These are phyloP conservation scores for Sylvicola cinctus DNA, from an alignment of 2,888 invertebrate species.

Conservation along the genomic window DNA sequence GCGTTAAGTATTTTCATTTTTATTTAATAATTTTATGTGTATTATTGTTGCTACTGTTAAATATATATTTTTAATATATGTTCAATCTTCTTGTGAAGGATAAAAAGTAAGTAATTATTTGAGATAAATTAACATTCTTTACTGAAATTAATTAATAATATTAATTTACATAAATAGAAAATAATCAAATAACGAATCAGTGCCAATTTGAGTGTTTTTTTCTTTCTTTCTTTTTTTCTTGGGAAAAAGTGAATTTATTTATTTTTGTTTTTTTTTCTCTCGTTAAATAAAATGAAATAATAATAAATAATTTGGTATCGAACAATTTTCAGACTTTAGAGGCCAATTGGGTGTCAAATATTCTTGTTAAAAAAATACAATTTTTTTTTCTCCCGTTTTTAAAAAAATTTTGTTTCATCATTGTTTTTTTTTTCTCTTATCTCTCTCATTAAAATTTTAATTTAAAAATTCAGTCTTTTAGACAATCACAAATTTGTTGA, in stretches of 20 bases:
- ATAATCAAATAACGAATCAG: conserved; percentile 1
- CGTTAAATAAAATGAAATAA: conserved; percentile 7
- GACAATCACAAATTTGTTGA: conserved; percentile 16
- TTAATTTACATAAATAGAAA: neutral
- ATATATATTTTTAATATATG: too few relatives aligned
- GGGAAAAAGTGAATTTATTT: conserved; percentile 1
- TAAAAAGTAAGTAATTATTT: too few relatives aligned
- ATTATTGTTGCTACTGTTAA: too few relatives aligned
- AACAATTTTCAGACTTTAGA: conserved; percentile 11
- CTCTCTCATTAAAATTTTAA: conserved; percentile 2
- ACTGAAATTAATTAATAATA: neutral
- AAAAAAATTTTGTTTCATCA: conserved; percentile 3
- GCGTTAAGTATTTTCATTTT: too few relatives aligned
- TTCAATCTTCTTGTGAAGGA: too few relatives aligned
- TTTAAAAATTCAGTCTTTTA: conserved; percentile 15
- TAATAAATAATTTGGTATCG: conserved; percentile 11
- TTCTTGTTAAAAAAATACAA: conserved; percentile 2
- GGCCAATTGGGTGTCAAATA: conserved; percentile 9
- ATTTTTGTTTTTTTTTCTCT: conserved; percentile 6
- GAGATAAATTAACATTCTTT: too few relatives aligned
- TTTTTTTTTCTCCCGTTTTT: conserved; percentile 1
- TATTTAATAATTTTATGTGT: too few relatives aligned
- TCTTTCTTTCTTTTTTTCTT: conserved; percentile 6
- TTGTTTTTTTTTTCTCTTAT: conserved; percentile 4
- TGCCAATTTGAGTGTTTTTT: conserved; percentile 4